A percentile compares a stretch with the other conserved stretches of the same genome.
Conservation (phyloP, 2,888 invertebrate species). For the Xylota segnis region DNA sequence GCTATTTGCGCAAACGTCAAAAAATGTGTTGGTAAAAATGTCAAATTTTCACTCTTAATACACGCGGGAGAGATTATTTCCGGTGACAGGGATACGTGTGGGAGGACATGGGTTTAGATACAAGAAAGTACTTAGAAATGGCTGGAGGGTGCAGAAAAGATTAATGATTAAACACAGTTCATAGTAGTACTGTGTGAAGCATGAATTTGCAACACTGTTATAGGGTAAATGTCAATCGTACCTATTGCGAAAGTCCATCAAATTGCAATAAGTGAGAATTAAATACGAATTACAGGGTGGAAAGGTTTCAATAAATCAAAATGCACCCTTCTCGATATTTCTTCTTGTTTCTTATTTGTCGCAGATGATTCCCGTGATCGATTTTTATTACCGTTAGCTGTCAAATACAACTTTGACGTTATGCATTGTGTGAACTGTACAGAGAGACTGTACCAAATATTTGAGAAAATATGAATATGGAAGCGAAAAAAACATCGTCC, state of each 20-base stretch:
- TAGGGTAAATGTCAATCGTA: slow-evolving; percentile 12
- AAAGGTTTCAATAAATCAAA: slow-evolving; percentile 31
- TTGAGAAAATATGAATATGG: slow-evolving; percentile 49
- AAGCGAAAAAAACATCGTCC: slow-evolving; percentile 36
- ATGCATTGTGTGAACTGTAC: slow-evolving; percentile 25
- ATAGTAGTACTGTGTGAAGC: slow-evolving; percentile 13
- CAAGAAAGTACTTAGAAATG: slow-evolving; percentile 41
- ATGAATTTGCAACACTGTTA: slow-evolving; percentile 42
- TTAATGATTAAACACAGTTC: slow-evolving; percentile 31
- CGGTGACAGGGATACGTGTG: slow-evolving; percentile 48
- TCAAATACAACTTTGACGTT: slow-evolving; percentile 36
- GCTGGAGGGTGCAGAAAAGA: slow-evolving; percentile 11
- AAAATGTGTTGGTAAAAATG: slow-evolving; percentile 49
- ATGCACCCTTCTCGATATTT: neutral
- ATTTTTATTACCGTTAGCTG: slow-evolving; percentile 44
- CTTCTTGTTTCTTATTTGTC: neutral
- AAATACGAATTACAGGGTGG: neutral
- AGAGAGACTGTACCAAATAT: slow-evolving; percentile 73
- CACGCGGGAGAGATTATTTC: slow-evolving; percentile 46
- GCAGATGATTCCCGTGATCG: slow-evolving; percentile 12
- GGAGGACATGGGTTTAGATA: slow-evolving; percentile 26
- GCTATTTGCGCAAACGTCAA: slow-evolving; percentile 62
- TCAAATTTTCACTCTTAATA: slow-evolving; percentile 43
- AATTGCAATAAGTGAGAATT: slow-evolving; percentile 11
- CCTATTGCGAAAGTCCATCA: neutral